A percentile compares a stretch with the other conserved stretches of the same genome.
phyloP scores from a whole-genome alignment of 2,888 invertebrate genomes.

The Latrodectus hesperus region DNA sequence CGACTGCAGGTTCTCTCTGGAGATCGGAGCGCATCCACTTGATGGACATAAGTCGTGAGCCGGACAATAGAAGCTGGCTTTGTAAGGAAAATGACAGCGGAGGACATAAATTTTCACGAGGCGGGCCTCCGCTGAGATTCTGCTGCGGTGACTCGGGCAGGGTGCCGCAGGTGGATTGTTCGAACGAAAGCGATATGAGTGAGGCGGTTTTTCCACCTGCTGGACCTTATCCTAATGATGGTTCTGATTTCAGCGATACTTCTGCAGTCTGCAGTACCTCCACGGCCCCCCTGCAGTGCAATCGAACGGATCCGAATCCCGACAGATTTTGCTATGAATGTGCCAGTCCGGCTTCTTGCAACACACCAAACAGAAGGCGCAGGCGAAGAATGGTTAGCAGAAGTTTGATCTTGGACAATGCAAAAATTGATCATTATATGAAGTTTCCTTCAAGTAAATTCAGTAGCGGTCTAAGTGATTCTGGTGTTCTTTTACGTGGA shows the following conservation, averaged over 20 bases:
- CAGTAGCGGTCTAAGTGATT: slow-evolving; percentile 36
- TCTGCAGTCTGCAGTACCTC: slow-evolving; percentile 27
- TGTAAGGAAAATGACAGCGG: slow-evolving; percentile 36
- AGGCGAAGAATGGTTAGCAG: slow-evolving; percentile 24
- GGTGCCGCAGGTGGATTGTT: neutral
- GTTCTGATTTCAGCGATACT: slow-evolving; percentile 49
- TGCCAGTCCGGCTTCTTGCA: neutral
- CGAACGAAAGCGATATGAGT: slow-evolving; percentile 45
- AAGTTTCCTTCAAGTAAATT: neutral
- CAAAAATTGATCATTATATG: slow-evolving; percentile 7
- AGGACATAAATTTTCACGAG: slow-evolving; percentile 28
- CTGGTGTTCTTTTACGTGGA: slow-evolving; percentile 12
- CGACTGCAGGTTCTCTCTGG: slow-evolving; percentile 21
- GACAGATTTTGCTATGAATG: slow-evolving; percentile 28
- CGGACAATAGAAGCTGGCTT: slow-evolving; percentile 42
- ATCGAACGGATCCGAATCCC: neutral
- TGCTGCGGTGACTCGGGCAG: slow-evolving; percentile 12
- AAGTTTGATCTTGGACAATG: slow-evolving; percentile 33
- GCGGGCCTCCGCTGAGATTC: slow-evolving; percentile 12
- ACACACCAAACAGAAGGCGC: slow-evolving; percentile 15
- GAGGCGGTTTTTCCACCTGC: slow-evolving; percentile 25
- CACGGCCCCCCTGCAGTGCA: neutral
- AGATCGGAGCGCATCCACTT: slow-evolving; percentile 46
- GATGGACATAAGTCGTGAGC: slow-evolving; percentile 56
- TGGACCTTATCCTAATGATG: slow-evolving; percentile 11